Evolutionary conservation across 2,113 vertebrate genomes (phyloP).

Genomic region (Labeo catla): DNA sequence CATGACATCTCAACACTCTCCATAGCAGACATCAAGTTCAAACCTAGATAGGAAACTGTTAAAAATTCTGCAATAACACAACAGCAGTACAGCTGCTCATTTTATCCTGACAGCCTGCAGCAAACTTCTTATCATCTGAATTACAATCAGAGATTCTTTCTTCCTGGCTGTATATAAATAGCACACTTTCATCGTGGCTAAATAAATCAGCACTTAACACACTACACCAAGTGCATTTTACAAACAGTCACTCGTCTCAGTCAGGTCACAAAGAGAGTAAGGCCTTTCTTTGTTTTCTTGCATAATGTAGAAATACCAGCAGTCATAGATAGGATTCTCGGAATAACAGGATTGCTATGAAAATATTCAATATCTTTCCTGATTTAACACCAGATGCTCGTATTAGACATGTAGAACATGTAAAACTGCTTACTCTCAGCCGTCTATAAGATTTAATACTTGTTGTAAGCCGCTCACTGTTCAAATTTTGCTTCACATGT

Average conservation of each 20-base stretch:
- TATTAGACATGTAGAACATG: not conserved
- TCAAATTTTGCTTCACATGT: not conserved
- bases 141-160: constrained; percentile 38
- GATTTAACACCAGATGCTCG: not conserved
- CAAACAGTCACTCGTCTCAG: not conserved
- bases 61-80: constrained; percentile 10
- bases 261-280: not conserved
- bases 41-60: constrained; percentile 9
- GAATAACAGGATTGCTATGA: constrained; percentile 3
- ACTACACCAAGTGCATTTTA: constrained; percentile 21
- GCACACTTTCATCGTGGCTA: constrained; percentile 30
- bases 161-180: constrained; percentile 33
- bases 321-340: not conserved
- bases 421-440: not conserved
- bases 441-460: not conserved
- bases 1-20: not conserved
- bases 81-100: not conserved
- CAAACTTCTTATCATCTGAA: constrained; percentile 47
- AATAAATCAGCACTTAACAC: constrained; percentile 33
- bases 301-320: not conserved
- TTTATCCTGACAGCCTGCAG: constrained; percentile 30
- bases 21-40: not conserved
- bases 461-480: not conserved
- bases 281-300: constrained; percentile 9
- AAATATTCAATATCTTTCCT: not conserved